Base-by-base conservation (phyloP, 2,113 vertebrate species). In the Vulpes lagopus region DNA sequence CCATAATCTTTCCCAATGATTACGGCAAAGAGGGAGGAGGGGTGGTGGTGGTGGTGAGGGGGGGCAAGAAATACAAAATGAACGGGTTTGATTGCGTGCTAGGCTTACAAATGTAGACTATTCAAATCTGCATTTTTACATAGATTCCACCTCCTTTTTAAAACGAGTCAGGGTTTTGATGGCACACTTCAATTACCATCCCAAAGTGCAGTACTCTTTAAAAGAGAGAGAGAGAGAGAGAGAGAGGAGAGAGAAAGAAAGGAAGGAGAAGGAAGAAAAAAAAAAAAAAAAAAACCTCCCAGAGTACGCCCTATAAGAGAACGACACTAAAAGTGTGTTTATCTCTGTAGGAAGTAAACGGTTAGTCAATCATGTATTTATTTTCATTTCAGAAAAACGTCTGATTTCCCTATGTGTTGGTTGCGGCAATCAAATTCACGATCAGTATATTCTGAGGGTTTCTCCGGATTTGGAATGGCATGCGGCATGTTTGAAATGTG, bases 391-490 rank as follows among this genome's bases (percentile, higher is more conserved):
- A 99, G 99, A 99, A 99, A 99, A 99, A 98, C 99, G 99, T 94
- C 99, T 99, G 98, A 99, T 99, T 98, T 99, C 99, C 98, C 98
- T 99, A 96, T 99, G 99, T 99, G 99, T 99, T 98, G 99, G 99
- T 98, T 99, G 99, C 99, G 99, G 99, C 98, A 99, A 99, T 99
- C 99, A 99, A 98, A 99, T 99, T 99, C 99, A 99, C 98, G 99
- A 99, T 98, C 99, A 99, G 99, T 99, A 99, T 98, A 99, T 99
- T 98, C 99, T 99, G 98, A 99, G 99, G 98, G 99, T 99, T 98
- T 99, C 99, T 92, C 99, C 99, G 98, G 99, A 99, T 99, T 99
- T 99, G 99, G 99, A 99, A 99, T 99, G 99, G 99, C 99, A 99
- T 98, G 99, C 99, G 16, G 99, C 99, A 73, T 99, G 99, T 98